Conservation (phyloP, 2,113 vertebrate species). For the Myotis davidii region DNA sequence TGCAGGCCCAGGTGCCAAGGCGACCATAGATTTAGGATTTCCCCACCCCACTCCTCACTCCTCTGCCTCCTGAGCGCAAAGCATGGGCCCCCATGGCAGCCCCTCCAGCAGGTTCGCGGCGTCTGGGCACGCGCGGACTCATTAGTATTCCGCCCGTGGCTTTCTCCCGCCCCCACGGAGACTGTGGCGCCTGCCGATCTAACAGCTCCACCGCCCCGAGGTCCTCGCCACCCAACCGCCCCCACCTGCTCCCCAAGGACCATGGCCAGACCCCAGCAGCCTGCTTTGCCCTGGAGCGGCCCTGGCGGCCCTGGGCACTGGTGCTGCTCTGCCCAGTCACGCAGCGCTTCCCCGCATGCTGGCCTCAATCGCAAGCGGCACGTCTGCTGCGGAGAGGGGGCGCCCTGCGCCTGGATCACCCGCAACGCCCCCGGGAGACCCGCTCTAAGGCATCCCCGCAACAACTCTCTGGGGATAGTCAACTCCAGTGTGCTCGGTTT, state of each 20-base stretch:
- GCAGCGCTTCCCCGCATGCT: neutral
- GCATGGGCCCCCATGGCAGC: neutral
- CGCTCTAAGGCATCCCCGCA: neutral
- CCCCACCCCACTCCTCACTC: accelerated
- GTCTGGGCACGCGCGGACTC: neutral
- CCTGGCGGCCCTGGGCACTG: neutral
- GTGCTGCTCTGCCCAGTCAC: neutral
- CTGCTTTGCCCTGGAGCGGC: neutral
- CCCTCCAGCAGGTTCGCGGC: neutral
- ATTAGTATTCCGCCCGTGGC: slow-evolving; percentile 53
- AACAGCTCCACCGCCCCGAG: neutral
- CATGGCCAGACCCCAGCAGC: neutral
- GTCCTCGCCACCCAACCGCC: neutral
- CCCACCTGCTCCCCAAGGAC: neutral
- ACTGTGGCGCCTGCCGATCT: accelerated
- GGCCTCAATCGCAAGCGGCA: neutral
- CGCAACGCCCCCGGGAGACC: neutral
- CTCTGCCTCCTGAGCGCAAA: neutral
- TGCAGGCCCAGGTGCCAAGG: neutral
- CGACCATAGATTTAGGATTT: neutral
- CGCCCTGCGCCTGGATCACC: neutral
- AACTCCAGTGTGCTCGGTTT: neutral
- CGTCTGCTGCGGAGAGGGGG: neutral
- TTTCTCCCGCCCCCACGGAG: neutral
- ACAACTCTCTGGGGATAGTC: slow-evolving; percentile 26